A percentile compares a stretch with the other conserved stretches of the same genome.
Evolutionary conservation across 2,797 vertebrate genomes (phyloP).

Genomic region (Catostomus latipinnis): DNA sequence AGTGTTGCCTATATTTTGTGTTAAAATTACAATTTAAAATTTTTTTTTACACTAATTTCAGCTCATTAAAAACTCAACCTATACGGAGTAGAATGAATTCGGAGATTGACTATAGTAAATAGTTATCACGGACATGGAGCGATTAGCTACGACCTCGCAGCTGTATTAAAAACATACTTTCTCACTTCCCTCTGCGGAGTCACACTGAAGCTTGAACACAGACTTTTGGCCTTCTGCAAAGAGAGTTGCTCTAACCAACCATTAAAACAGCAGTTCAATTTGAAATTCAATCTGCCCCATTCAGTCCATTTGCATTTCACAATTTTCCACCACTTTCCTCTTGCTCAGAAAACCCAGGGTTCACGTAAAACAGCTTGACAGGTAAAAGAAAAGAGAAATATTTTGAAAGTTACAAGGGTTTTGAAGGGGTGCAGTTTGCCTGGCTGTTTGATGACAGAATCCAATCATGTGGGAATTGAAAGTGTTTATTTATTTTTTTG

Average conservation of each 20-base stretch:
- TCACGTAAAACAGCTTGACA: neutral
- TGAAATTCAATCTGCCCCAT: constrained; percentile 20
- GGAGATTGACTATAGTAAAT: neutral
- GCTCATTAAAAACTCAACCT: neutral
- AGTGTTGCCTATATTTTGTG: too few relatives aligned
- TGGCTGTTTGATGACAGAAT: constrained; percentile 1
- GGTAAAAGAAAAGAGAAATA: neutral
- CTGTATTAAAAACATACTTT: neutral
- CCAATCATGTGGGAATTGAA: neutral
- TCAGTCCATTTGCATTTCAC: constrained; percentile 7
- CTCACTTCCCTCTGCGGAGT: neutral
- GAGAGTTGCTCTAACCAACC: constrained; percentile 3
- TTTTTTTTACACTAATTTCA: neutral
- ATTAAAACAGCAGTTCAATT: constrained; percentile 33
- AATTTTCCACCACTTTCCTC: constrained; percentile 3
- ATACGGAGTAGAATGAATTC: neutral
- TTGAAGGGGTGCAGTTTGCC: neutral
- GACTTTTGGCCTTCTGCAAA: constrained; percentile 14
- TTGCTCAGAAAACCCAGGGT: neutral
- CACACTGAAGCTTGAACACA: neutral
- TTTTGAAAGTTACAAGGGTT: constrained; percentile 6
- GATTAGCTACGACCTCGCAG: neutral
- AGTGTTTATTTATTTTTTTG: neutral
- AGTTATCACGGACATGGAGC: neutral
- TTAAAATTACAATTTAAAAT: too few relatives aligned